Evolutionary conservation across 2,888 invertebrate genomes (phyloP), one percentile per base, ranked within the genome.

Genomic region (Netelia melanura): DNA sequence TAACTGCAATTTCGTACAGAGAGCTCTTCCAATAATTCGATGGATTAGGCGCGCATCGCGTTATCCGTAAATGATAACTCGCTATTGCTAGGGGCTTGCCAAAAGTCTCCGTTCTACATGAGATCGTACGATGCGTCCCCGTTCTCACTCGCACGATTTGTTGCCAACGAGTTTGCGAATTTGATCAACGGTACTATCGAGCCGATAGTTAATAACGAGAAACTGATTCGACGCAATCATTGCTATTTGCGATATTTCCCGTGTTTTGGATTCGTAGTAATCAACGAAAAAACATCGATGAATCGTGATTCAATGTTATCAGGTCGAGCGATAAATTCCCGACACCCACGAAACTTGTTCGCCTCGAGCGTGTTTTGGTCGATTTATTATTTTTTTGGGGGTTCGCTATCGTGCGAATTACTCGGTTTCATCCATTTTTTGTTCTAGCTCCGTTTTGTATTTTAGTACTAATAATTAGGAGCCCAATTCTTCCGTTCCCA

Each of bases 51-150:
- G 30, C 30, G 64, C 44, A 62, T 62, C 56, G 25, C 56, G 62
- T 64, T 76, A 76, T 76, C 54, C 68, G 75, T 54, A 81, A 81
- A 75, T 81, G 75, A 81, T 81, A 75, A 75, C 81, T 75, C 54
- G 52, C 81, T 64, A 52, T 44, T 54, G 52, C 23, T 30, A 54
- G 67, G 68, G 11, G 62, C 43, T 75, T 81, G 81, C 81, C 75
- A 81, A 75, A 81, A 75, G 75, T 81, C 70, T 64, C 68, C 48
- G 52, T 75, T 54, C 65, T 65, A 38, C 48, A 48, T 6, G 38
- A 21, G 64, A 38, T 64, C 2, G n/a, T 44, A 2, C 2, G 10
- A 8, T 23, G 23, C 17, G 5, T 61, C 10, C 48, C 48, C 25
- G 30, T 48, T 54, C 62, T 62, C 2, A 64, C 30, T 61, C 38